Conservation (phyloP, 2,888 invertebrate species). For the Plutella xylostella region DNA sequence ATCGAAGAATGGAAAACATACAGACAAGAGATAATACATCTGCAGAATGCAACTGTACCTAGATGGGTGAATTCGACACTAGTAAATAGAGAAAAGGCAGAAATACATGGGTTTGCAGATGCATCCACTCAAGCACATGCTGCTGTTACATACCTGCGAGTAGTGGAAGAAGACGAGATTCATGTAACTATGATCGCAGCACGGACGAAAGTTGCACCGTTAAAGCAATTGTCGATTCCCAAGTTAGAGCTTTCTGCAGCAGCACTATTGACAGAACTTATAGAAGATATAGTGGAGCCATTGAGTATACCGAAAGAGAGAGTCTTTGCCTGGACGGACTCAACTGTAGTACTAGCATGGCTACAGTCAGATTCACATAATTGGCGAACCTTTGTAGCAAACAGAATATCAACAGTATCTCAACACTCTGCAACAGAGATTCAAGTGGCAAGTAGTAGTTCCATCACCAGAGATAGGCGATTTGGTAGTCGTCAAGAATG, state of each 20-base stretch:
- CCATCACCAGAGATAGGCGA: slow-evolving; percentile 15
- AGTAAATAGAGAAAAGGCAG: neutral
- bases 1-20: slow-evolving; percentile 11
- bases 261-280: neutral
- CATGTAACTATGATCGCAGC: slow-evolving; percentile 10
- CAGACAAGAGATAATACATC: slow-evolving; percentile 3
- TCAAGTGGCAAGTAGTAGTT: slow-evolving; percentile 18
- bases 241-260: slow-evolving; percentile 4
- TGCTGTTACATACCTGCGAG: slow-evolving; percentile 8
- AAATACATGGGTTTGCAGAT: slow-evolving; percentile 10
- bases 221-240: slow-evolving; percentile 5
- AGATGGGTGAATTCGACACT: neutral
- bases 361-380: slow-evolving; percentile 14
- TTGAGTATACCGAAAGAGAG: slow-evolving; percentile 8
- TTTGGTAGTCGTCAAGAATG: slow-evolving; percentile 14
- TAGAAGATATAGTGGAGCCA: neutral
- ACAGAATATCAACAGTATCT: slow-evolving; percentile 17
- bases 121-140: slow-evolving; percentile 7
- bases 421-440: slow-evolving; percentile 16
- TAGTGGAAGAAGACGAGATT: neutral
- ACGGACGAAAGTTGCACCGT: slow-evolving; percentile 7
- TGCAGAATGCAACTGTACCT: neutral
- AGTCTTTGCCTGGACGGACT: slow-evolving; percentile 16
- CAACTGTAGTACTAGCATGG: slow-evolving; percentile 19
- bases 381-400: slow-evolving; percentile 19